Evolutionary conservation across 1,140 invertebrate species (phyloP), one percentile per base, ranked within the genome.

Genomic region (Triops longicaudatus): DNA sequence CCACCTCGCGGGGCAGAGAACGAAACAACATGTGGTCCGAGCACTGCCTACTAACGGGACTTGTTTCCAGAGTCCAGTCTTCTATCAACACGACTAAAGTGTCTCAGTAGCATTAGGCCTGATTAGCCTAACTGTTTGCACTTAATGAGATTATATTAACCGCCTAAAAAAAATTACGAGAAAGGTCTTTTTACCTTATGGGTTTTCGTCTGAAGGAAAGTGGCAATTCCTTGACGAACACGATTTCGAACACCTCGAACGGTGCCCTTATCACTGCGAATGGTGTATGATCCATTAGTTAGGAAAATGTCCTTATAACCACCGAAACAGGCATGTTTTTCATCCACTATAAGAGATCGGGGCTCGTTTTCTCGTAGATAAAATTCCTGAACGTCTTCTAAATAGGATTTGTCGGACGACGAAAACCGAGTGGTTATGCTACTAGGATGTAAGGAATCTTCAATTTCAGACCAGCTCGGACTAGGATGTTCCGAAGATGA

Each of bases 161-260:
- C n/a, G n/a, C n/a, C 50, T 14, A 77, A 14, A 74, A 28, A 73
- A 27, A 14, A 4, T 28, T 22, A n/a, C n/a, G 44, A 71, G 26
- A 71, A 71, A 42, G 37, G 31, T 37, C 12, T 5, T 28, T 76
- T 81, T 80, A 93, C 91, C 88, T 92, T 92, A 74, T 87, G 88
- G 79, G 87, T 88, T 80, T 91, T 91, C 80, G 93, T 90, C 81
- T 93, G 92, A 17, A 97, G 87, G 84, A 97, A 97, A 6, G 95
- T 97, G 17, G 93, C 94, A 81, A 98, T 97, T 79, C 95, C 95
- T 74, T 94, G 94, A 80, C 94, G 86, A 27, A 98, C 96, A 80
- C 95, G 88, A 86, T 98, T 97, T 85, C 94, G 95, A 73, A 97
- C 94, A 73, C 95, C 95, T 26, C 95, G 88, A 76, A 97, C 92